Evolutionary conservation across 2,113 vertebrate species (phyloP).

Genomic region (Acanthochromis polyacanthus): DNA sequence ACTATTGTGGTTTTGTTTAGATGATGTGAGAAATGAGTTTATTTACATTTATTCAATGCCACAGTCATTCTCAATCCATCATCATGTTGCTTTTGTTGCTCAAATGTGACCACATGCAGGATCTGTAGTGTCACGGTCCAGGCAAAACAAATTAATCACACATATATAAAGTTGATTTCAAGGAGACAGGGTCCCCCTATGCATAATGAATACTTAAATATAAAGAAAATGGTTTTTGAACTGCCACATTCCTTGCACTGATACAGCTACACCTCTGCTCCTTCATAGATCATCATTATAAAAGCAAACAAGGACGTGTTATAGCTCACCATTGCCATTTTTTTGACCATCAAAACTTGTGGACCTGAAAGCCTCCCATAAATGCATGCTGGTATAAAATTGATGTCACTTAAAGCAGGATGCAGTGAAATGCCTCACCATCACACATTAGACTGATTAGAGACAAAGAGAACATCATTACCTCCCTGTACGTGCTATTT

Average conservation of each 20-base stretch:
- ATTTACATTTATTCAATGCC: too few species aligned
- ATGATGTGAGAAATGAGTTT: background rate
- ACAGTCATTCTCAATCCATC: too few species aligned
- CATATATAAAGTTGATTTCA: background rate
- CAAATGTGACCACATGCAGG: background rate
- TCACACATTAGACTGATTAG: slow-evolving; percentile 29
- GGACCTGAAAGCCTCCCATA: slow-evolving; percentile 14
- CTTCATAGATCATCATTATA: background rate
- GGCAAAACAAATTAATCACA: background rate
- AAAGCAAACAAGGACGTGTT: slow-evolving; percentile 11
- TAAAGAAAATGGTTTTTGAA: background rate
- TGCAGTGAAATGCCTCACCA: slow-evolving; percentile 25
- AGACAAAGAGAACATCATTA: slow-evolving; percentile 29
- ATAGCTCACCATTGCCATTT: background rate
- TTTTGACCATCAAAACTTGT: slow-evolving; percentile 13
- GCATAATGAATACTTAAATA: background rate
- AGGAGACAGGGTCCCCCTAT: background rate
- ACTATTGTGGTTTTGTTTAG: slow-evolving; percentile 4
- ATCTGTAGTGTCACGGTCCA: background rate
- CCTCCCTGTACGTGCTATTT: slow-evolving; percentile 33
- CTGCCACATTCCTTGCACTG: background rate
- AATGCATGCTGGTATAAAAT: slow-evolving; percentile 23
- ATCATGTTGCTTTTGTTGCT: background rate
- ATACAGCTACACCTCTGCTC: background rate
- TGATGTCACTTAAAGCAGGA: slow-evolving; percentile 13